Evolutionary conservation across 2,113 vertebrate genomes (phyloP).

Genomic region (Heterotis niloticus): DNA sequence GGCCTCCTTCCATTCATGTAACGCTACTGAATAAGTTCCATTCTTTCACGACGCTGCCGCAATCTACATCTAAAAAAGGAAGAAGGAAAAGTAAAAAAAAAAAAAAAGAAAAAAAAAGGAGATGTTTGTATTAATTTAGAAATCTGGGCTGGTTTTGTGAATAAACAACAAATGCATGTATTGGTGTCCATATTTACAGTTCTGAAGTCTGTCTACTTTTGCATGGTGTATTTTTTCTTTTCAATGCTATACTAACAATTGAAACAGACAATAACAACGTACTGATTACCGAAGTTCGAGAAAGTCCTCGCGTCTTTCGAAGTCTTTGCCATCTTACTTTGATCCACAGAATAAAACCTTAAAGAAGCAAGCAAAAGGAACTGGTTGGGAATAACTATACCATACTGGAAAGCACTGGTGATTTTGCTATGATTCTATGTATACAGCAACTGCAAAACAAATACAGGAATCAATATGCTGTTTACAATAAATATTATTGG

Average conservation of each 20-base stretch:
- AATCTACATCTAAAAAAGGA: slow-evolving; percentile 79
- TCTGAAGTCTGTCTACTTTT: slow-evolving; percentile 73
- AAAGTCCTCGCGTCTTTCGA: slow-evolving; percentile 41
- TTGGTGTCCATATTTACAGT: slow-evolving; percentile 85
- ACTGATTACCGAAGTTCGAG: slow-evolving; percentile 32
- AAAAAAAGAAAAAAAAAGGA: slow-evolving; percentile 82
- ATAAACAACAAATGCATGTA: slow-evolving; percentile 99
- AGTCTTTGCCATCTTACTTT: slow-evolving; percentile 48
- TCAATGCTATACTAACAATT: slow-evolving; percentile 12
- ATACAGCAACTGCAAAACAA: slow-evolving; percentile 37
- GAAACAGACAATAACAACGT: slow-evolving; percentile 39
- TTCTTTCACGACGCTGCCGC: slow-evolving; percentile 63
- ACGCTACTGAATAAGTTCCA: slow-evolving; percentile 63
- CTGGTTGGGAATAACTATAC: slow-evolving; percentile 37
- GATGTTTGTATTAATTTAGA: slow-evolving; percentile 99
- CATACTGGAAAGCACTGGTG: background rate
- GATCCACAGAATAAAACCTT: slow-evolving; percentile 35
- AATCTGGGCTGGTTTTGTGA: slow-evolving; percentile 98
- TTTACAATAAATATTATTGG: slow-evolving; percentile 15
- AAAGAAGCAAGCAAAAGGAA: slow-evolving; percentile 30
- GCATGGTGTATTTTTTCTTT: slow-evolving; percentile 51
- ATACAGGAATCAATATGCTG: background rate
- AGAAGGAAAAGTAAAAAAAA: no score
- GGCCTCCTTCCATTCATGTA: slow-evolving; percentile 38
- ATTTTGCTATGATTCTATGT: slow-evolving; percentile 30